A percentile compares a stretch with the other conserved stretches of the same genome.
Evolutionary conservation across 2,797 vertebrate genomes (phyloP).

Genomic region (Smutsia temminckii): DNA sequence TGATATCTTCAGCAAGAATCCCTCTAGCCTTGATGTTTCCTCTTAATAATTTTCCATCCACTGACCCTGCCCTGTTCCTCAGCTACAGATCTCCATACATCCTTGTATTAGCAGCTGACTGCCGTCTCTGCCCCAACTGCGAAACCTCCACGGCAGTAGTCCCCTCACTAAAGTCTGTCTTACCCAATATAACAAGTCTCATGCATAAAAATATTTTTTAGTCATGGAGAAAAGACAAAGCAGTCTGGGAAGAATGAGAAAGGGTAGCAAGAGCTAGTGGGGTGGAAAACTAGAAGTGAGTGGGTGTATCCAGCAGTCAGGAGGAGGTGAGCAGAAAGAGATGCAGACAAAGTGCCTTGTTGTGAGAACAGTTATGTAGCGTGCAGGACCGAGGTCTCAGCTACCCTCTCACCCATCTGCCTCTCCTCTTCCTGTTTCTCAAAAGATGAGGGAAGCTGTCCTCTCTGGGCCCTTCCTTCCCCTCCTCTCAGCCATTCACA

Average conservation of each 20-base stretch:
- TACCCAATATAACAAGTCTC: neutral
- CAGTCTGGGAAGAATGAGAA: neutral
- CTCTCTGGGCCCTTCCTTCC: neutral
- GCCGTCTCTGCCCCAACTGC: neutral
- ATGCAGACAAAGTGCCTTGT: neutral
- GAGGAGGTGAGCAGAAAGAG: neutral
- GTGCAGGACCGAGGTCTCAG: rapidly evolving
- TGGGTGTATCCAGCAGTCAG: neutral
- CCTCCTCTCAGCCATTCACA: neutral
- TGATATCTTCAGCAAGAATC: neutral
- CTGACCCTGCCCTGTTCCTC: neutral
- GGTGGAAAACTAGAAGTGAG: neutral
- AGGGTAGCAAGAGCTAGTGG: neutral
- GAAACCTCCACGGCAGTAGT: rapidly evolving
- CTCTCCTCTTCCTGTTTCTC: neutral
- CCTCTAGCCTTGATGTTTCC: neutral
- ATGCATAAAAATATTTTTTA: neutral
- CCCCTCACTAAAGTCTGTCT: too few species aligned
- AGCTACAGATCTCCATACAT: neutral
- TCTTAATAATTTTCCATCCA: neutral
- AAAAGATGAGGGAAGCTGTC: neutral
- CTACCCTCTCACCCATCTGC: neutral
- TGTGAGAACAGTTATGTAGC: neutral
- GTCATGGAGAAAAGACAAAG: neutral
- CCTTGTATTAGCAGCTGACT: neutral